Percentiles rank a stretch among this genome's conserved stretches.
Conservation (phyloP, 2,797 vertebrate genomes). For the Sebastes nivosus region DNA sequence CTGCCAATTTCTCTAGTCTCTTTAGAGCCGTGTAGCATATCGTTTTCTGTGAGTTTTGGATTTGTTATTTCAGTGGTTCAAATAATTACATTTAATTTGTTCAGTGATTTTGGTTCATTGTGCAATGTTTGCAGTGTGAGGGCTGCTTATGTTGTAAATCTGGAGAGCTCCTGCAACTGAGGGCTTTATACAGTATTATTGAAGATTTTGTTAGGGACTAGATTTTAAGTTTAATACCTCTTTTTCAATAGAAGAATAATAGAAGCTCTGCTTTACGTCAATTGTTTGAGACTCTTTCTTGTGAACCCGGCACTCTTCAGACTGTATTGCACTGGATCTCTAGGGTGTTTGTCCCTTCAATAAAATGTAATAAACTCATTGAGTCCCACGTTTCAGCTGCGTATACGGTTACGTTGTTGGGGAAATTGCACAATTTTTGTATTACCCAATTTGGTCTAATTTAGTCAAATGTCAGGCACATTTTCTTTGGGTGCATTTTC, state of each 20-base stretch:
- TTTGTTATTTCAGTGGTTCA: constrained; percentile 40
- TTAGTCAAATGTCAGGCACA: not conserved
- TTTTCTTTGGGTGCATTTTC: not conserved
- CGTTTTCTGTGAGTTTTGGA: constrained; percentile 30
- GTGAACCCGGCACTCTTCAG: not conserved
- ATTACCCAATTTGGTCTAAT: not conserved
- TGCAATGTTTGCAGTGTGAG: constrained; percentile 33
- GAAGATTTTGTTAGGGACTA: constrained; percentile 1
- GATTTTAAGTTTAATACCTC: constrained; percentile 9
- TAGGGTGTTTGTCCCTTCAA: not conserved
- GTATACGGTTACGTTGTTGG: not conserved
- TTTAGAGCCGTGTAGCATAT: constrained; percentile 8
- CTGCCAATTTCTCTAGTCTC: constrained; percentile 22
- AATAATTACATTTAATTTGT: constrained; percentile 51
- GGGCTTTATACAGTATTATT: not conserved
- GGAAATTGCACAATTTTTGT: not conserved
- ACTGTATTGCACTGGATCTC: not conserved
- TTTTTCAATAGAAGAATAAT: constrained; percentile 6
- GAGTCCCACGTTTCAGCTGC: not conserved
- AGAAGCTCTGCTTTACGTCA: not conserved
- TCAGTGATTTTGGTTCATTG: constrained; percentile 27
- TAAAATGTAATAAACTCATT: not conserved
- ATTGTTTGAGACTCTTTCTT: not conserved
- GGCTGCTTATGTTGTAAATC: constrained; percentile 14
- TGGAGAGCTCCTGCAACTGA: constrained; percentile 2